A percentile compares a stretch with the other conserved stretches of the same genome.
These are phyloP conservation scores for Deroplatys truncata DNA, from an alignment of 2,888 invertebrate genomes.

Conservation along the genomic window DNA sequence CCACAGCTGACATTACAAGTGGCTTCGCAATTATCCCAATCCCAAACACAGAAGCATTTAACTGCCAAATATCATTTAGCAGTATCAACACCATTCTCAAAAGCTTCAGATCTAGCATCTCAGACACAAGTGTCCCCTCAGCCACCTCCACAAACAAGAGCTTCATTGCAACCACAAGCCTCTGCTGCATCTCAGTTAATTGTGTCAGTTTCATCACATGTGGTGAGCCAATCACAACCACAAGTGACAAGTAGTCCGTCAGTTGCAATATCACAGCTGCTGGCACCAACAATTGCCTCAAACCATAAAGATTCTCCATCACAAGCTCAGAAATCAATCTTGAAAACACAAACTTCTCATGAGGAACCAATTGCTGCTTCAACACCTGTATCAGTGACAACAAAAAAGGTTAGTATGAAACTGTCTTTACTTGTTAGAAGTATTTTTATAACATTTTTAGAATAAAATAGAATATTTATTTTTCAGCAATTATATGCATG, in stretches of 20 bases:
- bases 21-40: not conserved
- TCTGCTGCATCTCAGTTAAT: not conserved
- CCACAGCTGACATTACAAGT: not conserved
- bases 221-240: not conserved
- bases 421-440: no score
- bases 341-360: constrained; percentile 20
- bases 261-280: not conserved
- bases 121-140: not conserved
- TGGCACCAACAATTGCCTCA: not conserved
- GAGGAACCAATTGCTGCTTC: constrained; percentile 20
- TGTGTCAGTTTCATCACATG: not conserved
- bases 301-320: not conserved
- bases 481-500: no score
- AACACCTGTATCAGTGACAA: not conserved
- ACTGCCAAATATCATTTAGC: not conserved
- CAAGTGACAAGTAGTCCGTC: not conserved
- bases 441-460: no score
- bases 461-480: no score
- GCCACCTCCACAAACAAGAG: not conserved
- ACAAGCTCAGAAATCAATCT: constrained; percentile 25
- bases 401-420: constrained; percentile 1
- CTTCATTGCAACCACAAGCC: not conserved
- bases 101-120: not conserved
- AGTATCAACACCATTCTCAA: not conserved
- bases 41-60: not conserved